Evolutionary conservation across 2,113 vertebrate species (phyloP).

Genomic region (Pyxicephalus adspersus): DNA sequence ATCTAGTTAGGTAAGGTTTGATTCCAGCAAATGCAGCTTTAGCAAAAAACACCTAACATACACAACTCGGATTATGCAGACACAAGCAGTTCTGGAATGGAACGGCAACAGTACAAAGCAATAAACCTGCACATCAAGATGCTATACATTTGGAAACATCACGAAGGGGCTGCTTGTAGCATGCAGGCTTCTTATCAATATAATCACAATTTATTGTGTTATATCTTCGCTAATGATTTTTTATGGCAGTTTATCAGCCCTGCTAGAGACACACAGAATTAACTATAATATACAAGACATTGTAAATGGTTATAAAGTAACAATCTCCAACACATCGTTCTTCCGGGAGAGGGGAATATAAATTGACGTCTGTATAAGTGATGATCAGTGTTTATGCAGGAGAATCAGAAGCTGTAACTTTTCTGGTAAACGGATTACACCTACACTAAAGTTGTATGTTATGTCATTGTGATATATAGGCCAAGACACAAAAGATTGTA

Average conservation of each 20-base stretch:
- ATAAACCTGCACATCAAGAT: constrained; percentile 15
- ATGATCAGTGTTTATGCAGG: not conserved
- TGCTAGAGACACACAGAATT: constrained; percentile 7
- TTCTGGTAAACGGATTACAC: not conserved
- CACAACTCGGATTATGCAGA: constrained; percentile 38
- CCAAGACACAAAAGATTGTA: too few relatives aligned
- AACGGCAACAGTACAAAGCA: constrained; percentile 3
- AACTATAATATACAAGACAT: constrained; percentile 37
- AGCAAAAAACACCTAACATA: constrained; percentile 1
- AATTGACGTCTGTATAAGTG: constrained; percentile 12
- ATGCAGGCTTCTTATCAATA: constrained; percentile 22
- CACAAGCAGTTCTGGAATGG: constrained; percentile 38
- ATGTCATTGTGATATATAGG: too few relatives aligned
- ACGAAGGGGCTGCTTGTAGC: not conserved
- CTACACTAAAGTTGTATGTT: too few relatives aligned
- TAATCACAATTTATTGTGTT: constrained; percentile 45
- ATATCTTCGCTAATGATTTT: constrained; percentile 27
- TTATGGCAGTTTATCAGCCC: constrained; percentile 26
- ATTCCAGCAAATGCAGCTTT: constrained; percentile 16
- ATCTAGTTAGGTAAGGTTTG: constrained; percentile 24
- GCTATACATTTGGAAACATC: constrained; percentile 33
- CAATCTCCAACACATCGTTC: constrained; percentile 18
- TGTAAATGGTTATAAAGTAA: constrained; percentile 41
- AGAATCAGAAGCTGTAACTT: not conserved
- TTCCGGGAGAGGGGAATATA: not conserved